phyloP scores from a whole-genome alignment of 2,797 vertebrate species.

The Ataeniobius toweri region DNA sequence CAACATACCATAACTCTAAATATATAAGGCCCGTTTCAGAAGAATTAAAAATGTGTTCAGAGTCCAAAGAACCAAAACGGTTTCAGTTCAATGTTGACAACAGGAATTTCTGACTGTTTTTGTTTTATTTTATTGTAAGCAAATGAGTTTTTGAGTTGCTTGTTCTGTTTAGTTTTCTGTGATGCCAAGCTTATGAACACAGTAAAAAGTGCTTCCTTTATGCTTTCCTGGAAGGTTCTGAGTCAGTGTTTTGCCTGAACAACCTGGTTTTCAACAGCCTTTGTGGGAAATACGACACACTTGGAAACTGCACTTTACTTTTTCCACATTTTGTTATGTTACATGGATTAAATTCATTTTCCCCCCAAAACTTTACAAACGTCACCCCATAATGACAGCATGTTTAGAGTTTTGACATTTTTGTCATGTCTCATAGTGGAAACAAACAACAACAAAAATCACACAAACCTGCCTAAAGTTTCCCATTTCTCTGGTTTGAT shows the following conservation, averaged over 20 bases:
- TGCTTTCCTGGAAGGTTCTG: conserved; percentile 15
- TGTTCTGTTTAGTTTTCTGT: not conserved
- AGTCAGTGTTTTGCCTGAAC: conserved; percentile 6
- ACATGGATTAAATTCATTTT: too few species aligned
- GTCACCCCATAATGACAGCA: too few species aligned
- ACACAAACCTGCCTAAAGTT: too few species aligned
- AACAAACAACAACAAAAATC: too few species aligned
- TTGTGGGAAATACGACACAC: not conserved
- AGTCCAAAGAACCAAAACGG: conserved; percentile 9
- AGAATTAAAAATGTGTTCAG: conserved; percentile 6
- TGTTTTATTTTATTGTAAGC: not conserved
- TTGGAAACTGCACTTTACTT: not conserved
- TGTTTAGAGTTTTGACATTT: too few species aligned
- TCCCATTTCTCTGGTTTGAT: too few species aligned
- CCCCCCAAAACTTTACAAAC: too few species aligned
- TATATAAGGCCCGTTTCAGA: not conserved
- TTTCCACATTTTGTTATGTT: not conserved
- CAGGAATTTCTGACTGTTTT: not conserved
- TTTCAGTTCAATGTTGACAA: not conserved
- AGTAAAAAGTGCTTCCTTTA: not conserved
- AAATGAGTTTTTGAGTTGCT: not conserved
- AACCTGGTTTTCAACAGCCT: conserved; percentile 19
- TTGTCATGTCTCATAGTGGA: too few species aligned
- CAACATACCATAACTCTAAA: conserved; percentile 1
- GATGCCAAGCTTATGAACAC: not conserved